phyloP scores from a whole-genome alignment of 1,140 invertebrate species.

The Hypothenemus hampei region DNA sequence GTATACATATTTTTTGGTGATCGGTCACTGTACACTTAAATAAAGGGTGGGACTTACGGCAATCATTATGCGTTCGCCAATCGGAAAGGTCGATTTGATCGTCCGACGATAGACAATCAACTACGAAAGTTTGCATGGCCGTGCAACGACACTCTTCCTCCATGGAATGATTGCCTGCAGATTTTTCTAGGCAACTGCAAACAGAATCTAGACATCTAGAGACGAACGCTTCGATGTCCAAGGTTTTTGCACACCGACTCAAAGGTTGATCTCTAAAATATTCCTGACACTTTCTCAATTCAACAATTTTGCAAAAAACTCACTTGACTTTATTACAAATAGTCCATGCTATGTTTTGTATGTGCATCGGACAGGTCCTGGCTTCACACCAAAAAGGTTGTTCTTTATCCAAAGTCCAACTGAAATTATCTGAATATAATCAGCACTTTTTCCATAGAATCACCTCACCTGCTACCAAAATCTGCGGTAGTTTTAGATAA shows the following conservation, averaged over 20 bases:
- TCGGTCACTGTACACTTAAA: neutral
- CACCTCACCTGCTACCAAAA: conserved; percentile 59
- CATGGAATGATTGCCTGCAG: conserved; percentile 43
- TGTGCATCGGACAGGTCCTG: conserved; percentile 52
- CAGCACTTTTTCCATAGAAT: neutral
- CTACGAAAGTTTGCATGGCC: conserved; percentile 61
- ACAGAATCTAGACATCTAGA: conserved; percentile 67
- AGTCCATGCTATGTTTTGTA: conserved; percentile 58
- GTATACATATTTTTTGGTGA: neutral
- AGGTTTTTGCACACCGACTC: conserved; percentile 52
- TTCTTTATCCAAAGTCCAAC: conserved; percentile 57
- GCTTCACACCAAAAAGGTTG: conserved; percentile 52
- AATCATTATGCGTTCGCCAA: conserved; percentile 67
- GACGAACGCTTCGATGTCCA: conserved; percentile 62
- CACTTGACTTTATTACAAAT: conserved; percentile 57
- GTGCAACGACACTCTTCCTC: conserved; percentile 61
- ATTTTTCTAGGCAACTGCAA: conserved; percentile 59
- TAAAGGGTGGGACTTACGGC: conserved; percentile 52
- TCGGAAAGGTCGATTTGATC: conserved; percentile 56
- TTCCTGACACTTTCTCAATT: neutral
- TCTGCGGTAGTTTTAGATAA: conserved; percentile 57
- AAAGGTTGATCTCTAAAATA: conserved; percentile 55
- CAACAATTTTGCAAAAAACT: conserved; percentile 8
- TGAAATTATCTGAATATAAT: conserved; percentile 32
- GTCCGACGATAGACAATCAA: conserved; percentile 63